Conservation (phyloP, 2,113 vertebrate genomes). For the Aptenodytes patagonicus region DNA sequence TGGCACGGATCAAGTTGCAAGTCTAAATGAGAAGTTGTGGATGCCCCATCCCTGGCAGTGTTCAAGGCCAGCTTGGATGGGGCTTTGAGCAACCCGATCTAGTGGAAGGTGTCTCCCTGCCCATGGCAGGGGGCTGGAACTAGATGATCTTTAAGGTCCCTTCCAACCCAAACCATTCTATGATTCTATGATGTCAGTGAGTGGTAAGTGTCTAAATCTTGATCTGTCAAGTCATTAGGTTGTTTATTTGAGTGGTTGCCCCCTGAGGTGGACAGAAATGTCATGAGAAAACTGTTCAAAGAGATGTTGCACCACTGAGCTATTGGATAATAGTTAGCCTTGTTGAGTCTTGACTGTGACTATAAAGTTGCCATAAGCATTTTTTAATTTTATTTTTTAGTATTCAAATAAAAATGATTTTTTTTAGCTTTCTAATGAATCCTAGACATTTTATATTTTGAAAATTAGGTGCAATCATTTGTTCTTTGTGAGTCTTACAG, state of each 20-base stretch:
- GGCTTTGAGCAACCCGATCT: not conserved
- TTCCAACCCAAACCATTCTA: not conserved
- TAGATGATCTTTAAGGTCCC: not conserved
- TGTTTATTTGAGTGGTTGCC: conserved; percentile 40
- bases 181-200: not conserved
- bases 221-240: conserved; percentile 10
- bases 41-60: not conserved
- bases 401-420: not conserved
- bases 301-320: not conserved
- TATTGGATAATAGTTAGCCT: not conserved
- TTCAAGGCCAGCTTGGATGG: not conserved
- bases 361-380: not conserved
- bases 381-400: not conserved
- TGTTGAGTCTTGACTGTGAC: not conserved
- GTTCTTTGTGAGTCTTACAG: not conserved
- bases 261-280: conserved; percentile 51
- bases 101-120: not conserved
- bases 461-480: not conserved
- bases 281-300: conserved; percentile 31
- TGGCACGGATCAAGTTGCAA: conserved; percentile 37
- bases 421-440: not conserved
- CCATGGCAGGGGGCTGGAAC: not conserved
- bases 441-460: not conserved
- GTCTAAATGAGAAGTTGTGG: not conserved
- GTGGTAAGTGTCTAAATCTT: conserved; percentile 42